phyloP scores from a whole-genome alignment of 2,888 invertebrate species.

The Camponotus fellah region DNA sequence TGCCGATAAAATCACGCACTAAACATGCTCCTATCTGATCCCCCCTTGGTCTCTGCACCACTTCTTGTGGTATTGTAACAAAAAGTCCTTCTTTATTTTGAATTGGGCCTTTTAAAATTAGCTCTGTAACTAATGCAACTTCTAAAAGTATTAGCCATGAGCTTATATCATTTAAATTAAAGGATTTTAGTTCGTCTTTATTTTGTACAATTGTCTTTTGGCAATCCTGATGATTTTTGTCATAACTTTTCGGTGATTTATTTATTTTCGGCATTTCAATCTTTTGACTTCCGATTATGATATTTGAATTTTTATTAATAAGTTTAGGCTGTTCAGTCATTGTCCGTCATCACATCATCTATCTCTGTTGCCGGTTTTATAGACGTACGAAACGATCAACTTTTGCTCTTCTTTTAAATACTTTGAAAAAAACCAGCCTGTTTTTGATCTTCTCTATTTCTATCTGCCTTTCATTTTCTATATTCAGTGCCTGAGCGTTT shows the following conservation, averaged over 20 bases:
- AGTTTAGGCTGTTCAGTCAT: background rate
- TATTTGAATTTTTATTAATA: background rate
- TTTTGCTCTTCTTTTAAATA: background rate
- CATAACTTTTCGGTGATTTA: background rate
- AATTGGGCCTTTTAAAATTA: background rate
- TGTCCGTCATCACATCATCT: background rate
- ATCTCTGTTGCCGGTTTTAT: background rate
- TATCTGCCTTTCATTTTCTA: background rate
- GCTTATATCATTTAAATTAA: background rate
- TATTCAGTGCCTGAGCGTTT: background rate
- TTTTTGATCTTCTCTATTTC: background rate
- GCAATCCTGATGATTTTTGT: background rate
- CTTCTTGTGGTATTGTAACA: background rate
- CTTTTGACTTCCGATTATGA: background rate
- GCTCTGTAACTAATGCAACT: background rate
- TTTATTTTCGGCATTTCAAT: background rate
- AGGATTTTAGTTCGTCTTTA: background rate
- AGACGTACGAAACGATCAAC: background rate
- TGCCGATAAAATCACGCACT: conserved; percentile 17
- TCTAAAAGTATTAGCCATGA: background rate
- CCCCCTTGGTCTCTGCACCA: background rate
- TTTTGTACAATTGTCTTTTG: background rate
- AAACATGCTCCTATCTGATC: background rate
- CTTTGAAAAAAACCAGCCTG: background rate
- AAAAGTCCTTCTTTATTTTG: conserved; percentile 4